A percentile compares a stretch with the other conserved stretches of the same genome.
Conservation (phyloP, 2,113 vertebrate genomes). For the Pelecanus crispus region DNA sequence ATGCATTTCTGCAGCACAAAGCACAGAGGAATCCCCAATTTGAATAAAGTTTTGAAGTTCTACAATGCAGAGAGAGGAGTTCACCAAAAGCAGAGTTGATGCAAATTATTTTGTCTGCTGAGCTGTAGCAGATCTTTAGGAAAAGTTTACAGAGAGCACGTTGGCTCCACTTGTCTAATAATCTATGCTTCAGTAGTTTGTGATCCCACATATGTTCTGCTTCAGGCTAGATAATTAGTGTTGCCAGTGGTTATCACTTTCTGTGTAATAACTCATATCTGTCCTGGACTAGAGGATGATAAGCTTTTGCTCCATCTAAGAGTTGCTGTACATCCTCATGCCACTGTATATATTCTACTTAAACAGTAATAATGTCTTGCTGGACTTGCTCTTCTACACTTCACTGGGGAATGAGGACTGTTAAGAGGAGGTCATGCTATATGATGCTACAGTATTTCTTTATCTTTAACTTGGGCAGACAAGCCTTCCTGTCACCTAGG, state of each 20-base stretch:
- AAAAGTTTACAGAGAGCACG: background rate
- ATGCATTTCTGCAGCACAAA: background rate
- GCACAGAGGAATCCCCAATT: background rate
- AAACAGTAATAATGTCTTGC: background rate
- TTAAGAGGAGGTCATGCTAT: background rate
- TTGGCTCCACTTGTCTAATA: background rate
- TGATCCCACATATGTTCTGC: background rate
- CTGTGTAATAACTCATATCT: background rate
- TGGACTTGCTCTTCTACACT: background rate
- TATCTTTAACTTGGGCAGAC: background rate
- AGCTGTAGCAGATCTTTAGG: background rate
- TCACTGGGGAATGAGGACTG: background rate
- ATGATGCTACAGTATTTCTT: background rate
- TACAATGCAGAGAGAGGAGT: background rate
- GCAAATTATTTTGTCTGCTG: background rate
- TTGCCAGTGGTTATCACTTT: conserved; percentile 8
- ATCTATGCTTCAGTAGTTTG: background rate
- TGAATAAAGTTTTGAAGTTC: background rate
- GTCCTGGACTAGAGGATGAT: background rate
- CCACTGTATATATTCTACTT: background rate
- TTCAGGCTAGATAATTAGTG: background rate
- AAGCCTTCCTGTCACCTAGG: background rate
- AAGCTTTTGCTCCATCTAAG: background rate
- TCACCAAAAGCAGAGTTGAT: background rate
- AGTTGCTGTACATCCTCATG: background rate